Base-by-base conservation (phyloP, 1,140 invertebrate genomes). In the Halesus radiatus region DNA sequence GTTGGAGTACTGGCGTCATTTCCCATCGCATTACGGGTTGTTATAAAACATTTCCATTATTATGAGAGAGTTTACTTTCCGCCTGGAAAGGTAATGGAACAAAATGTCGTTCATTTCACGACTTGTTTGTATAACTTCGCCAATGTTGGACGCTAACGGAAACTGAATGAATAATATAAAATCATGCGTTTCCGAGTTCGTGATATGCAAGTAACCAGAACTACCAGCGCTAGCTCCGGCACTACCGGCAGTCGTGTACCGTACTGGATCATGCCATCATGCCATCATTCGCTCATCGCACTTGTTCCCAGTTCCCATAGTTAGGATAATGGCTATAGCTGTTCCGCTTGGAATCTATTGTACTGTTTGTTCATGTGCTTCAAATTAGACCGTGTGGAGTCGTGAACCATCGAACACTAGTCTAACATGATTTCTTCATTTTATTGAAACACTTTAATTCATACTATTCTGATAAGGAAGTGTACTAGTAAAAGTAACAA, bases 111-210 rank as follows among this genome's bases (percentile, higher is more conserved):
- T 66, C n/a, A 66, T 29, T 66, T 66, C 62, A 29, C 26, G 62
- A 29, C 62, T 66, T 66, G 62, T 66, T 29, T 66, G 62, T 66
- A 7, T 66, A 66, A 29, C 23, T 29, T 32, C 29, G 62, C 23
- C 26, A 32, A 66, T 66, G 62, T 66, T 66, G 7, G 32, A 66
- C 26, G 16, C 22, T 66, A 66, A 66, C 62, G 62, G 62, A 66
- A 66, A 66, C 15, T 16, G 62, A 66, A 66, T 45, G 13, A 45
- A 45, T 66, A 66, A 66, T 29, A 32, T 66, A 66, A 26, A 66
- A 66, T 72, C 32, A 72, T 50, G 68, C 68, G 68, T 72, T 72
- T 72, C 68, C 68, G 68, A 72, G 32, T 72, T 66, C 68, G 68
- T 72, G 68, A 37, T 72, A 22, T 72, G 68, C 68, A 52, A 29